Percentiles rank a stretch among this genome's conserved stretches.
These are phyloP conservation scores for Pseudococcus longispinus DNA, from an alignment of 2,888 invertebrate species.

Conservation along the genomic window DNA sequence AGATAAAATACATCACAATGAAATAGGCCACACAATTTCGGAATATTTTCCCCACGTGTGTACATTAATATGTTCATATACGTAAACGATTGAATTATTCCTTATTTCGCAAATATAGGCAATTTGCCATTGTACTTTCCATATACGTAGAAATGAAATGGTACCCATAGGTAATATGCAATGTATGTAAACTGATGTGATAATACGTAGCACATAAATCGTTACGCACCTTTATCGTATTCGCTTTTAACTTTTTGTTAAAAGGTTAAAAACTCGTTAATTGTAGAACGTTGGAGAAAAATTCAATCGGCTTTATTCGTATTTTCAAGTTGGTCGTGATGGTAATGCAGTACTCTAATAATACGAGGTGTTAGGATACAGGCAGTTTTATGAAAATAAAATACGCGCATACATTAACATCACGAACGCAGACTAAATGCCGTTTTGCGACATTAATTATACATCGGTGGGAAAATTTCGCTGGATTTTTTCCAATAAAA, in stretches of 20 bases:
- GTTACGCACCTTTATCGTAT: not conserved
- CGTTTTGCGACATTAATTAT: slow-evolving; percentile 16
- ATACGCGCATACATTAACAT: not conserved
- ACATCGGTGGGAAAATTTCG: not conserved
- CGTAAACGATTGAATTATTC: no score
- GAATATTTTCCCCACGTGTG: no score
- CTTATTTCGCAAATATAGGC: no score
- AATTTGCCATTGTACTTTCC: not conserved
- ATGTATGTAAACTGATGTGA: not conserved
- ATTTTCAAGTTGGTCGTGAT: not conserved
- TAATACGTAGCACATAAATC: not conserved
- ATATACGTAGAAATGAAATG: not conserved
- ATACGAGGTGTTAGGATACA: not conserved
- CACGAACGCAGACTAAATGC: not conserved
- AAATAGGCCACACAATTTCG: no score
- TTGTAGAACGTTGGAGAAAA: not conserved
- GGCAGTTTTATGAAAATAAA: not conserved
- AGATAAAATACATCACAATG: no score
- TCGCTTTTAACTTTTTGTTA: not conserved
- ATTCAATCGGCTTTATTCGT: not conserved
- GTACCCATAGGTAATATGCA: not conserved
- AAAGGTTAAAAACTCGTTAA: not conserved
- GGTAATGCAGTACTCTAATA: slow-evolving; percentile 5
- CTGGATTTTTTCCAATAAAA: slow-evolving; percentile 5
- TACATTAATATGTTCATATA: no score